Evolutionary conservation across 1,140 invertebrate species (phyloP), one percentile per base, ranked within the genome.

Genomic region (Stegodyphus mimosarum): DNA sequence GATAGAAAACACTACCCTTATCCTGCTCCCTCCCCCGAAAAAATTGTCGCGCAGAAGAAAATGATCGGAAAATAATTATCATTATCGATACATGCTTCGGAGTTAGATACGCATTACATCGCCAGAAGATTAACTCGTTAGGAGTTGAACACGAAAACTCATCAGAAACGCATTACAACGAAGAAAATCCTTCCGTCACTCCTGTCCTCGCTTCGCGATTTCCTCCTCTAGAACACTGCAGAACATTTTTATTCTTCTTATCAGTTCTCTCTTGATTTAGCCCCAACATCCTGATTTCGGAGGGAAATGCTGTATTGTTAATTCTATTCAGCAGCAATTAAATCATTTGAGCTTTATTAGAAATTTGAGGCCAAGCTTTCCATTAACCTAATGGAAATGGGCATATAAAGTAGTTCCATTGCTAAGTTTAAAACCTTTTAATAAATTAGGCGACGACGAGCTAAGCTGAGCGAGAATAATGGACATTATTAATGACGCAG

Each of bases 81-180:
- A 78, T 78, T 69, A 55, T 48, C 72, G 53, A 63, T 60, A 71
- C 66, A 17, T 33, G 60, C 33, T 60, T 74, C 53, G 48, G 52
- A 74, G 49, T 33, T 74, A 49, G n/a, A n/a, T 74, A 55, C 72
- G 33, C 17, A 33, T 55, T 9, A 73, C 33, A 33, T 33, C 33
- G 33, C 33, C 33, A 33, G 33, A 67, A 67, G 7, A 67, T n/a
- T 7, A n/a, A 67, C 66, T 72, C 53, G 48, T 63, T 18, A 71
- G n/a, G 50, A 11, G 9, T 60, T 15, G 51, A 70, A 70, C 67
- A 71, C 64, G 11, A 60, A 50, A 80, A 53, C 78, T 80, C 78
- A 71, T 80, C 78, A 80, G 69, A 80, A 80, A 80, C 78, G 33
- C 78, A 80, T 80, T 80, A 80, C 18, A 71, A 13, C 51, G 7